Evolutionary conservation across 2,113 vertebrate genomes (phyloP), one percentile per base, ranked within the genome.

Genomic region (Taurulus bubalis): DNA sequence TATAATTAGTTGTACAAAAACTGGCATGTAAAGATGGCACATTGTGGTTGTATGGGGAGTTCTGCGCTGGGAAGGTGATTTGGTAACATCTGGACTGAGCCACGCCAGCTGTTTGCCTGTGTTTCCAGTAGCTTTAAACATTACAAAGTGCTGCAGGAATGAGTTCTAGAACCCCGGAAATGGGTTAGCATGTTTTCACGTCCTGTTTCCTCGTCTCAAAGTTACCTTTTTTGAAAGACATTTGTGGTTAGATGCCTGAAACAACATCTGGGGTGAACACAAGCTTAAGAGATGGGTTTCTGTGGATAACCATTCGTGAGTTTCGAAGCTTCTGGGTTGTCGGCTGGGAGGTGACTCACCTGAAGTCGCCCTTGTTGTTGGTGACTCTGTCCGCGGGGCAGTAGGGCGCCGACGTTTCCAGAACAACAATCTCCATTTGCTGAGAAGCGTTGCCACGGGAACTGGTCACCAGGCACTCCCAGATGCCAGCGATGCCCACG

Each of bases 351-450:
- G 24, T n/a, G 34, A 77, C 94, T 84, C 94, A 98, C 97, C 97
- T 96, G 94, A 97, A 98, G 75, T 98, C 96, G 42, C 97, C 97
- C 86, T 97, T 97, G 94, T 97, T 97, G 93, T 96, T 96, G 90
- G 93, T 95, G 85, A 97, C 89, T 92, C 96, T 94, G 89, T 98
- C 96, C 59, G 95, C 91, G 28, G 96, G 94, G 84, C 97, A 98
- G 92, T 96, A 97, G 4, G 94, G 91, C 4, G 96, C 96, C 38
- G 96, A 95, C 0, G 93, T 97, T 93, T 98, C 96, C 87, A 97
- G 87, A 3, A 97, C 96, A 51, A 97, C 94, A 15, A 98, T 96
- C 87, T 98, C 97, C 89, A 97, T 96, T 47, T 94, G 91, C 86
- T 94, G 95, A 42, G 95, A 94, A 63, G 90, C 93, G 89, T 95